Evolutionary conservation across 2,797 vertebrate genomes (phyloP).

Genomic region (Sylvilagus floridanus): DNA sequence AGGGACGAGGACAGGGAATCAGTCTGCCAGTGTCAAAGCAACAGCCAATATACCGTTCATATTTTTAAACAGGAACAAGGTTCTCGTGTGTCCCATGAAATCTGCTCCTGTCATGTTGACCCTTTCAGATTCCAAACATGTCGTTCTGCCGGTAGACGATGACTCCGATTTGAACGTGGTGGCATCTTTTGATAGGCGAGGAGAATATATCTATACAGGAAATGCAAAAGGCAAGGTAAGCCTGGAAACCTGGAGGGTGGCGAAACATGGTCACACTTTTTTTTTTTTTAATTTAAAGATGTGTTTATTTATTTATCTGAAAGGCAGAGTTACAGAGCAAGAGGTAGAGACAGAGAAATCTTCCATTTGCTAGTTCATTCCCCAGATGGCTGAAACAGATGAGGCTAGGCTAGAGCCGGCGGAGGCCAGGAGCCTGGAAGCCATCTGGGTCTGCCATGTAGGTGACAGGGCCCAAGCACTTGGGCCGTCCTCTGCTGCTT

Average conservation of each 20-base stretch:
- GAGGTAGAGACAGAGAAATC: no score
- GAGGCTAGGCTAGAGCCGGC: no score
- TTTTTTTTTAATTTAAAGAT: no score
- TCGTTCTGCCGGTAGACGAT: conserved; percentile 97
- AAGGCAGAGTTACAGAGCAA: no score
- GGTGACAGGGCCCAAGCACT: no score
- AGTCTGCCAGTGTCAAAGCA: conserved; percentile 68
- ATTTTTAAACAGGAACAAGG: conserved; percentile 93
- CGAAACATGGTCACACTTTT: no score
- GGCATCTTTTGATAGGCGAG: conserved; percentile 96
- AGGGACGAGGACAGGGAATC: conserved; percentile 21
- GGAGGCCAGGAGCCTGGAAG: no score
- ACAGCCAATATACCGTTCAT: conserved; percentile 75
- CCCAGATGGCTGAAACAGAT: no score
- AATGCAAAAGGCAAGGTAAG: conserved; percentile 99
- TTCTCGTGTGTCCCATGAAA: conserved; percentile 99
- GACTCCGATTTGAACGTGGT: conserved; percentile 98
- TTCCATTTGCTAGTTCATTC: no score
- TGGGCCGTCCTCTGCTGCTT: no score
- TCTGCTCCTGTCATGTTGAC: conserved; percentile 97
- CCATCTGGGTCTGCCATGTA: no score
- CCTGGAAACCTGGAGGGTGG: not conserved
- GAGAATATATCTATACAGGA: conserved; percentile 98
- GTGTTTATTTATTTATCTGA: no score
- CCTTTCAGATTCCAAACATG: conserved; percentile 97